Evolutionary conservation across 2,888 invertebrate species (phyloP).

Genomic region (Meandrusa payeni): DNA sequence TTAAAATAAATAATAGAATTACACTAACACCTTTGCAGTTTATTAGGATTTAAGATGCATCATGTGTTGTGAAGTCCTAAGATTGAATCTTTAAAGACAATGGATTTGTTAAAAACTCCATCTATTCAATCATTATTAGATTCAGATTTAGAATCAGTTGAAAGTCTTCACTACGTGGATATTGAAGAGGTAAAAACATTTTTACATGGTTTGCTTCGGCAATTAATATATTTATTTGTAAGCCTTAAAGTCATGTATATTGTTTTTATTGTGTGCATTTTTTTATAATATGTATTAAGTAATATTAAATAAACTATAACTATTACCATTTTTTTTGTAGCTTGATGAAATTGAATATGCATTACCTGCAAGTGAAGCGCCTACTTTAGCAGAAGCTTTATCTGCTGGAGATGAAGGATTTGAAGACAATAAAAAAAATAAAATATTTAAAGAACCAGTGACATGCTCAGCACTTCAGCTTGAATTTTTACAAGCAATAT

Average conservation of each 20-base stretch:
- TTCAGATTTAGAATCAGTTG: slow-evolving; percentile 85
- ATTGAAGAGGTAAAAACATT: slow-evolving; percentile 82
- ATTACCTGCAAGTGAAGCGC: slow-evolving; percentile 67
- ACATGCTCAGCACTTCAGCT: slow-evolving; percentile 68
- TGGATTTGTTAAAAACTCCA: slow-evolving; percentile 72
- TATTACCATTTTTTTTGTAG: no score
- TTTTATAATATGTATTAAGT: no score
- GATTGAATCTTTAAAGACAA: no score
- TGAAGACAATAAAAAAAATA: slow-evolving; percentile 36
- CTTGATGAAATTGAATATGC: slow-evolving; percentile 75
- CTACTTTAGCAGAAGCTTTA: slow-evolving; percentile 64
- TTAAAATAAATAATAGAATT: no score
- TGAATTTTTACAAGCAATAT: slow-evolving; percentile 90
- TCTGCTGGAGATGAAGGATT: slow-evolving; percentile 50
- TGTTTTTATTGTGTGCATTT: no score
- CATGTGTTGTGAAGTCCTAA: no score
- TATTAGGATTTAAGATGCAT: no score
- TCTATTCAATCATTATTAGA: slow-evolving; percentile 81
- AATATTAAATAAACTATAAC: background rate
- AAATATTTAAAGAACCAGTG: slow-evolving; percentile 47
- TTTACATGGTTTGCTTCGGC: background rate
- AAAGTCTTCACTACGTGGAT: slow-evolving; percentile 84
- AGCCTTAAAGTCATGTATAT: no score
- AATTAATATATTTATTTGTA: background rate
- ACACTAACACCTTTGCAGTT: no score